These are phyloP conservation scores for Phortica magna DNA, from an alignment of 2,888 invertebrate genomes.

Conservation along the genomic window DNA sequence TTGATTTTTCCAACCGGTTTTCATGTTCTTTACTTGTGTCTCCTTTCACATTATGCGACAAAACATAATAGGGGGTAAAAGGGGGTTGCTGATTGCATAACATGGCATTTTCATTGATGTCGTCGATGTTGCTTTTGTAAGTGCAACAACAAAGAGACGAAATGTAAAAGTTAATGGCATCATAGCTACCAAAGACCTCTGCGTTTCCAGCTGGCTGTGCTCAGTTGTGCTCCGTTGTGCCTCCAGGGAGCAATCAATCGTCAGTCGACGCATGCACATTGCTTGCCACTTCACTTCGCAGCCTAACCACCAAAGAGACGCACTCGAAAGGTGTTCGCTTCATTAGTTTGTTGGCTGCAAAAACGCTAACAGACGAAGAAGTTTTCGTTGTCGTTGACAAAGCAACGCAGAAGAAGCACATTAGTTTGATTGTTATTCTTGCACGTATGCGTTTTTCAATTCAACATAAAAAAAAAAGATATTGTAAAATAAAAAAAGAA, in stretches of 20 bases:
- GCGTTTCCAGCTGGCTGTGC: constrained; percentile 38
- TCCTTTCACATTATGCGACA: neutral
- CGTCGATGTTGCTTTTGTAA: constrained; percentile 38
- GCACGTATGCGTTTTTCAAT: constrained; percentile 36
- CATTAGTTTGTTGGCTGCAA: constrained; percentile 61
- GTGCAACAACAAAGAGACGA: constrained; percentile 1
- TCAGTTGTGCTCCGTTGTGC: constrained; percentile 49
- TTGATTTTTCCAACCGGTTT: constrained; percentile 23
- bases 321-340: constrained; percentile 55
- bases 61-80: constrained; percentile 18
- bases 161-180: neutral
- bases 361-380: neutral
- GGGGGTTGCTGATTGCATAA: constrained; percentile 53
- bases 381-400: neutral
- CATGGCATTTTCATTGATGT: constrained; percentile 44
- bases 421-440: constrained; percentile 58
- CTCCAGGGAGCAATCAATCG: constrained; percentile 76
- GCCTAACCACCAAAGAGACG: neutral
- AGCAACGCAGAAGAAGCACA: constrained; percentile 48
- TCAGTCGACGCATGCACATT: constrained; percentile 51
- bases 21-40: neutral
- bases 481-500: neutral
- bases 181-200: constrained; percentile 39
- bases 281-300: constrained; percentile 5
- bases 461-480: neutral